Base-by-base conservation (phyloP, 2,113 vertebrate species). In the Laticauda laticaudata region DNA sequence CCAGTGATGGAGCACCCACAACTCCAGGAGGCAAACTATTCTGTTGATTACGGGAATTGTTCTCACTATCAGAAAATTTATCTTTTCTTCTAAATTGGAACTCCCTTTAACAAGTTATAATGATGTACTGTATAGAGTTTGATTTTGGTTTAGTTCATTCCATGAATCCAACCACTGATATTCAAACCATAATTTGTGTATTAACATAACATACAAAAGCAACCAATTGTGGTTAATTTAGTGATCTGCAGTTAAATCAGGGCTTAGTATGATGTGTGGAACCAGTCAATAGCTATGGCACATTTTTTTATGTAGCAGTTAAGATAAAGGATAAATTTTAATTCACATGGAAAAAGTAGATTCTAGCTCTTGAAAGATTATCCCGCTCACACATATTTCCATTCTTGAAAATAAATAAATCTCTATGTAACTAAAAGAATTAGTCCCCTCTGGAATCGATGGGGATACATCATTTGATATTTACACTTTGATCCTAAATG, bases 381-480 rank as follows among this genome's bases (percentile, higher is more conserved):
- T 15, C 3, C 9, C 21, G 2, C 54, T 69, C n/a, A 18, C 57
- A 92, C 75, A 24, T 45, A 26, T 48, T 92, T n/a, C 56, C 89
- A 85, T 69, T 86, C 54, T 55, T 85, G 43, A 89, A 92, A 61
- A 14, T 56, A 29, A 43, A 57, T 6, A 48, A 29, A 45, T 23
- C 5, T 48, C 69, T 48, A 39, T 7, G 18, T 24, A 69, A 85
- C 53, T 34, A 64, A 51, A 45, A 87, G 43, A 86, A 43, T 18
- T 87, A 75, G 4, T 26, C 43, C 48, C 34, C 59, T 55, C 59
- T 88, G 59, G 53, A 55, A 92, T 57, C 92, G 93, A 56, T 94
- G 90, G n/a, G 24, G 24, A 81, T 89, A 95, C 45, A 92, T 51
- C 23, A 45, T 56, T 14, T 53, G 86, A 92, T 92, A 88, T 92